These are phyloP conservation scores for Diabrotica virgifera DNA, from an alignment of 1,140 invertebrate species.

Conservation along the genomic window DNA sequence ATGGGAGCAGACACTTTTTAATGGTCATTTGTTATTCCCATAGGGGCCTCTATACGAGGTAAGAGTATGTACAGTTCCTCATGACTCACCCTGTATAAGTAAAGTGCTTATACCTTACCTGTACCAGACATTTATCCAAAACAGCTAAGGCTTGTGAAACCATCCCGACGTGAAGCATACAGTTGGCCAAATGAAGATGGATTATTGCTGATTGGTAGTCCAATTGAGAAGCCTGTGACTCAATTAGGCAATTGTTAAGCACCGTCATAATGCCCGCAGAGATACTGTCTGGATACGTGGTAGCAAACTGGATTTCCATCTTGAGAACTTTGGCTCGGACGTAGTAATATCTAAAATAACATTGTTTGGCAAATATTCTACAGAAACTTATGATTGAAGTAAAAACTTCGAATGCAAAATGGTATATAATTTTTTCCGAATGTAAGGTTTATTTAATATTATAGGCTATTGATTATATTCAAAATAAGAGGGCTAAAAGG, in stretches of 20 bases:
- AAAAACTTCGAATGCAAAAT: no score
- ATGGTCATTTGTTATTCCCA: no score
- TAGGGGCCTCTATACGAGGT: no score
- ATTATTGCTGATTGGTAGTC: conserved; percentile 70
- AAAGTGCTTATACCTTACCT: neutral
- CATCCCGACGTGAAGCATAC: conserved; percentile 69
- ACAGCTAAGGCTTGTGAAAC: conserved; percentile 69
- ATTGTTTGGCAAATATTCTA: no score
- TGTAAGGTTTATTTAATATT: no score
- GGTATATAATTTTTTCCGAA: no score
- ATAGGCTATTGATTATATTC: no score
- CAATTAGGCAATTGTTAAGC: conserved; percentile 67
- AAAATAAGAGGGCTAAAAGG: no score
- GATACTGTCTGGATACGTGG: conserved; percentile 49
- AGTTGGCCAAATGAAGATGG: conserved; percentile 75
- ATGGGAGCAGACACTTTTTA: no score
- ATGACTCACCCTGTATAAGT: no score
- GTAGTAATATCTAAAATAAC: conserved; percentile 55
- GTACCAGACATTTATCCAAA: conserved; percentile 65
- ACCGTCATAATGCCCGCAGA: conserved; percentile 56
- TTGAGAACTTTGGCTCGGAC: conserved; percentile 68
- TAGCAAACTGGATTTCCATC: conserved; percentile 62
- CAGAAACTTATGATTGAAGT: no score
- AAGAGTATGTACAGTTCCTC: no score
- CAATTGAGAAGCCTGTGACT: conserved; percentile 69